Percentiles rank a stretch among this genome's conserved stretches.
Evolutionary conservation across 2,888 invertebrate species (phyloP).

Genomic region (Sympetrum striolatum): DNA sequence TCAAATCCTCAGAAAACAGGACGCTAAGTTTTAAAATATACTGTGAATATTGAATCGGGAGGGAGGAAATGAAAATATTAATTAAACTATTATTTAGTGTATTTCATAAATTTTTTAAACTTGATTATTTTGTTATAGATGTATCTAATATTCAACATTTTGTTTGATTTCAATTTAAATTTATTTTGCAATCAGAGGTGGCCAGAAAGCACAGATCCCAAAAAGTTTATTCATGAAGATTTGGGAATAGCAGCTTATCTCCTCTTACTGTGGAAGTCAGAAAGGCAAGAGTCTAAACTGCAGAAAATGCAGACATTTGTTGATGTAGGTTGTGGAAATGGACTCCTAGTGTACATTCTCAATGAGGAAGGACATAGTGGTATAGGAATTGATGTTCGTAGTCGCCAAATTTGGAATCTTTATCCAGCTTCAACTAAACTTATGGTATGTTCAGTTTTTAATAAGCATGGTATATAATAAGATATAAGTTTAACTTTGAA

Average conservation of each 20-base stretch:
- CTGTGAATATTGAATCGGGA: too few relatives aligned
- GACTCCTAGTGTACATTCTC: slow-evolving; percentile 86
- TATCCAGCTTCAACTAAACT: slow-evolving; percentile 72
- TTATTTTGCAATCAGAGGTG: slow-evolving; percentile 69
- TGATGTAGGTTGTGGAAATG: slow-evolving; percentile 98
- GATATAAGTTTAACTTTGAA: neutral
- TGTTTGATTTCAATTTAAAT: neutral
- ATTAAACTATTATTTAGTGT: neutral
- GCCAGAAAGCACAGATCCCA: slow-evolving; percentile 92
- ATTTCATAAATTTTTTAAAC: neutral
- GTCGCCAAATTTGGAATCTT: slow-evolving; percentile 86
- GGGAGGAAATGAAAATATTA: too few relatives aligned
- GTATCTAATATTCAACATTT: too few relatives aligned
- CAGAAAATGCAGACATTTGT: slow-evolving; percentile 72
- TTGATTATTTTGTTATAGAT: too few relatives aligned
- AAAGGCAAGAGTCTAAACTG: slow-evolving; percentile 58
- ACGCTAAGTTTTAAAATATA: too few relatives aligned
- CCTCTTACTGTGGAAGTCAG: slow-evolving; percentile 77
- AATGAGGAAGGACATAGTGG: slow-evolving; percentile 83
- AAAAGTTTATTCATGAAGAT: slow-evolving; percentile 96
- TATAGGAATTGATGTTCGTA: slow-evolving; percentile 82
- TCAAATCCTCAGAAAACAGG: too few relatives aligned
- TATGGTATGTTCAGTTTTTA: slow-evolving; percentile 62
- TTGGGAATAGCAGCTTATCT: slow-evolving; percentile 91
- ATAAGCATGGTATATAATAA: neutral